Conservation (phyloP, 2,888 invertebrate genomes). For the Diogma glabrata region DNA sequence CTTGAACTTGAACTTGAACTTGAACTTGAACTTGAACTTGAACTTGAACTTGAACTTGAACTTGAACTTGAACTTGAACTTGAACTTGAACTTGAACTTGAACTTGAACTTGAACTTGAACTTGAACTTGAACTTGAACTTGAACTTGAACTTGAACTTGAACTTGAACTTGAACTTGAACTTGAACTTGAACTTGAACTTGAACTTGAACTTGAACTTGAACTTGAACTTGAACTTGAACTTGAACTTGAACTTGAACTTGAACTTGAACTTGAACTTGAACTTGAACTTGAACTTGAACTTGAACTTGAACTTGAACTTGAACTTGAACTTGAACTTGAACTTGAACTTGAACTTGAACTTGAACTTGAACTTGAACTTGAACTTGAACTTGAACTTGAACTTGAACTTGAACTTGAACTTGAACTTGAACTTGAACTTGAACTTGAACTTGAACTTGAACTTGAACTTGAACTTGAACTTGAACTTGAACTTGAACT, state of each 20-base stretch:
- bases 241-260: conserved; percentile 8
- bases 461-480: too few relatives aligned
- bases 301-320: too few relatives aligned
- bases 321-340: too few relatives aligned
- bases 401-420: background rate
- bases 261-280: too few relatives aligned
- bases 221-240: conserved; percentile 11
- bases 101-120: conserved; percentile 10
- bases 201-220: conserved; percentile 12
- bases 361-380: conserved; percentile 10
- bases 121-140: conserved; percentile 11
- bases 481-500: too few relatives aligned
- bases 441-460: too few relatives aligned
- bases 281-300: too few relatives aligned
- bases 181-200: conserved; percentile 12
- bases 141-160: conserved; percentile 11
- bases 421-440: too few relatives aligned
- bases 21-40: conserved; percentile 11
- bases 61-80: conserved; percentile 10
- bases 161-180: conserved; percentile 11
- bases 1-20: conserved; percentile 12
- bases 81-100: too few relatives aligned
- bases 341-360: background rate
- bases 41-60: conserved; percentile 12
- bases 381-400: conserved; percentile 9